These are phyloP conservation scores for Pyrgus malvae DNA, from an alignment of 2,888 invertebrate genomes.

Conservation along the genomic window DNA sequence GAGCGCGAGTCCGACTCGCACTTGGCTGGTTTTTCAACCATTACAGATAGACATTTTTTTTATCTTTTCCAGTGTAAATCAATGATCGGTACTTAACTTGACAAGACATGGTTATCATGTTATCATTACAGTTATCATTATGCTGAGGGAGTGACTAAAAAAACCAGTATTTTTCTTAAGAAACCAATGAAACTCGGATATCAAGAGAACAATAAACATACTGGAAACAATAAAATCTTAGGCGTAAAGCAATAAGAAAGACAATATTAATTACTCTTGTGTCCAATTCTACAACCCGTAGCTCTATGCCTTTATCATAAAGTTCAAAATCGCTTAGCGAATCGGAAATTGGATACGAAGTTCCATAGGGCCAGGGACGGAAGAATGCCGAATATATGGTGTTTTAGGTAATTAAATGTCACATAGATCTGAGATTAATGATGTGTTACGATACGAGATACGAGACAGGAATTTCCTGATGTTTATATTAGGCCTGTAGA, in stretches of 20 bases:
- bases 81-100: too few species aligned
- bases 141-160: too few species aligned
- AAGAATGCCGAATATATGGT: constrained; percentile 79
- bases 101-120: too few species aligned
- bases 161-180: not conserved
- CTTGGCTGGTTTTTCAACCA: too few species aligned
- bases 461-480: constrained; percentile 35
- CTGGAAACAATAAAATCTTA: constrained; percentile 73
- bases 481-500: constrained; percentile 5
- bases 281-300: constrained; percentile 30
- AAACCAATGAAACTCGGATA: constrained; percentile 54
- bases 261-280: constrained; percentile 68
- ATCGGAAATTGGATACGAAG: constrained; percentile 32
- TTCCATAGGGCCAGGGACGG: constrained; percentile 62
- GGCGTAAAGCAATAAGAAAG: constrained; percentile 80
- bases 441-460: constrained; percentile 70
- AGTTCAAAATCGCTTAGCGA: constrained; percentile 31
- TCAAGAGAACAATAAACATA: constrained; percentile 38
- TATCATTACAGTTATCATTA: too few species aligned
- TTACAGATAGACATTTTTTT: too few species aligned
- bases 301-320: constrained; percentile 38
- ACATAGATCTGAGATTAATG: constrained; percentile 81
- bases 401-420: constrained; percentile 82
- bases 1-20: too few species aligned
- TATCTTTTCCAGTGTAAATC: too few species aligned